phyloP scores from a whole-genome alignment of 1,140 invertebrate genomes.

The Lepidotrigona ventralis region DNA sequence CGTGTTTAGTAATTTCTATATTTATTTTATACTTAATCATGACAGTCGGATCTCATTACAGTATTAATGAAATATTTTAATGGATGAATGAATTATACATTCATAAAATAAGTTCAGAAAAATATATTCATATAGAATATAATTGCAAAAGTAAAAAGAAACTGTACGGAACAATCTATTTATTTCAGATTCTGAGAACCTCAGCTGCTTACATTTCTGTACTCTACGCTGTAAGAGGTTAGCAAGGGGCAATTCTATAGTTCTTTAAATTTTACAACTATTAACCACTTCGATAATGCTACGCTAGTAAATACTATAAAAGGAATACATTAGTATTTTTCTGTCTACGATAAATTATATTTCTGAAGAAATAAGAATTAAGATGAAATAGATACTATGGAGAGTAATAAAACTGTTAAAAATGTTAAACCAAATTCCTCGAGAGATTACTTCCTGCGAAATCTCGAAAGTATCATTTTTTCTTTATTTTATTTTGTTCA shows the following conservation, averaged over 20 bases:
- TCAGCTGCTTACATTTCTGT: background rate
- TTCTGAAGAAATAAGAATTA: background rate
- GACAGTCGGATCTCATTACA: no score
- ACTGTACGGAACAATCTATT: background rate
- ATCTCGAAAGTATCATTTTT: background rate
- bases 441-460: background rate
- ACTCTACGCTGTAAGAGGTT: background rate
- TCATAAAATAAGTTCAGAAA: no score
- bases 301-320: background rate
- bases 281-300: background rate
- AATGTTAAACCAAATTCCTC: background rate
- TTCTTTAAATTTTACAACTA: background rate
- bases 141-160: no score
- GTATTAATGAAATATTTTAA: background rate
- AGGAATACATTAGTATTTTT: background rate
- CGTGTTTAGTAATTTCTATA: no score
- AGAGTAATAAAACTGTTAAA: background rate
- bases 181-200: background rate
- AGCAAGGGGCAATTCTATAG: background rate
- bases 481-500: no score
- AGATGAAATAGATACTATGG: background rate
- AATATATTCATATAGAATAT: background rate
- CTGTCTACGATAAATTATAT: background rate
- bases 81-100: no score
- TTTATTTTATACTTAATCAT: no score